Percentiles rank a stretch among this genome's conserved stretches.
These are phyloP conservation scores for Strix aluco DNA, from an alignment of 2,113 vertebrate genomes.

Conservation along the genomic window DNA sequence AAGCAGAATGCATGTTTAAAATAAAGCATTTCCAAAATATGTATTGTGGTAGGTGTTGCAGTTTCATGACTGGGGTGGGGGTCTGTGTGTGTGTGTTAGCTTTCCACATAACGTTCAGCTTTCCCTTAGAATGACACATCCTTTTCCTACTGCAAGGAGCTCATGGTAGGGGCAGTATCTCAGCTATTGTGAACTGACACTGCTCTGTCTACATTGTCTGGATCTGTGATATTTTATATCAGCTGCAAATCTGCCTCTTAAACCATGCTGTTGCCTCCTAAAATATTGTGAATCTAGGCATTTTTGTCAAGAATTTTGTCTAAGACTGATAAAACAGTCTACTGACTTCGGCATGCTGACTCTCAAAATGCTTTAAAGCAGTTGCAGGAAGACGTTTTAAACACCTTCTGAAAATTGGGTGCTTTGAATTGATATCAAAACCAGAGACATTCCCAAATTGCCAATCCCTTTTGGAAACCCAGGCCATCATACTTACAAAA, in stretches of 20 bases:
- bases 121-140: not conserved
- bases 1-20: not conserved
- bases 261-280: not conserved
- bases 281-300: not conserved
- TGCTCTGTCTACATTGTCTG: not conserved
- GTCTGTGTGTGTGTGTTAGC: not conserved
- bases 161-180: not conserved
- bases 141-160: not conserved
- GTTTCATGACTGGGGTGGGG: accelerated
- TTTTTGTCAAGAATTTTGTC: not conserved
- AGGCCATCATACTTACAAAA: slow-evolving; percentile 37
- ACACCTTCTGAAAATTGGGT: not conserved
- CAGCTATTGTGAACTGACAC: not conserved
- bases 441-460: slow-evolving; percentile 13
- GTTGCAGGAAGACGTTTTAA: not conserved
- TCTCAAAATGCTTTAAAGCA: not conserved
- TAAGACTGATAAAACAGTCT: not conserved
- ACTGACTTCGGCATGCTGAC: not conserved
- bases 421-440: not conserved
- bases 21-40: not conserved
- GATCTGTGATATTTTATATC: not conserved
- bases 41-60: not conserved
- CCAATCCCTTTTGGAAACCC: slow-evolving; percentile 23
- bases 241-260: not conserved
- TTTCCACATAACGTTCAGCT: not conserved